These are phyloP conservation scores for Holcopasites calliopsidis DNA, from an alignment of 1,140 invertebrate genomes.

Conservation along the genomic window DNA sequence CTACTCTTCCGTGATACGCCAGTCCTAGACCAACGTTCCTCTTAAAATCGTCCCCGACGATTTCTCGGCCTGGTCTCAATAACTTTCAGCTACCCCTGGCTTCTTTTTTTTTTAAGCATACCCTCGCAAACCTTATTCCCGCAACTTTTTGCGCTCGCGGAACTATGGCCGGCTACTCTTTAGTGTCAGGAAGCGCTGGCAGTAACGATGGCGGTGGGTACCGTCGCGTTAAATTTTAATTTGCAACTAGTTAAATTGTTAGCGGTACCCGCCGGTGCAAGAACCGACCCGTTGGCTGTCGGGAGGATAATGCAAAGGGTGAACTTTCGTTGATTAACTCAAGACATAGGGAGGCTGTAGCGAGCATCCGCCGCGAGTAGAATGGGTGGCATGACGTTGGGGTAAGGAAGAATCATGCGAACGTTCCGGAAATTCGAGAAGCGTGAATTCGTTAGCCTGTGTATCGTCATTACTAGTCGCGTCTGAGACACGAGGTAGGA, in stretches of 20 bases:
- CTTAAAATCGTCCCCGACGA: neutral
- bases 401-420: conserved; percentile 26
- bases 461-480: conserved; percentile 31
- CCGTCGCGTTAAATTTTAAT: conserved; percentile 68
- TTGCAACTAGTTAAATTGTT: conserved; percentile 72
- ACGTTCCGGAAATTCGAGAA: conserved; percentile 47
- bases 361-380: neutral
- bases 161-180: no score
- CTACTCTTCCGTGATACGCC: neutral
- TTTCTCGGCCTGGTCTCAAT: neutral
- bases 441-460: conserved; percentile 41
- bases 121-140: neutral
- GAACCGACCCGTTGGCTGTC: conserved; percentile 18
- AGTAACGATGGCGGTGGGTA: conserved; percentile 27
- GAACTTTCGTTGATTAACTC: conserved; percentile 48
- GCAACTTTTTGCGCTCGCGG: neutral
- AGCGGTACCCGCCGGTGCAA: conserved; percentile 36
- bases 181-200: no score
- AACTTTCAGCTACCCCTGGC: conserved; percentile 4
- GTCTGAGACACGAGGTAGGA: conserved; percentile 11
- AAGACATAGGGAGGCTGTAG: neutral
- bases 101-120: conserved; percentile 35
- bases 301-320: conserved; percentile 56
- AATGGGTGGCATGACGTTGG: neutral
- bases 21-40: neutral